Evolutionary conservation across 2,797 vertebrate species (phyloP).

Genomic region (Sebastes matsubarae): DNA sequence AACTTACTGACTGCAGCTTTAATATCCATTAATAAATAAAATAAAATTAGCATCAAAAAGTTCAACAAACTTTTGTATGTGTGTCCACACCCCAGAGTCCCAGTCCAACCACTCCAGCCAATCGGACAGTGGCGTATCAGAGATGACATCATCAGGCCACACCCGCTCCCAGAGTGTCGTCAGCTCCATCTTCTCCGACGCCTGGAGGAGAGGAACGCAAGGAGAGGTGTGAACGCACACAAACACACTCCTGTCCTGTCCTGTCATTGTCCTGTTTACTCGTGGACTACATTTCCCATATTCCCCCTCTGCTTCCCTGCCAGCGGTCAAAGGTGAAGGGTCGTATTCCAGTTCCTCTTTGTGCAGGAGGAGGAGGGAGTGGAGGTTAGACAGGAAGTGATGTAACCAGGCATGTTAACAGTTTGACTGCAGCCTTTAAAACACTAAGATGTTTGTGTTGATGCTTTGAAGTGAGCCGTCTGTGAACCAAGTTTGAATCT

Average conservation of each 20-base stretch:
- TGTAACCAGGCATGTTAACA: conserved; percentile 45
- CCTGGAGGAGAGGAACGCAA: conserved; percentile 97
- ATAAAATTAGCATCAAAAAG: neutral
- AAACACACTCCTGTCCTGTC: neutral
- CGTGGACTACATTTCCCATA: conserved; percentile 47
- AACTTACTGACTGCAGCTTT: no score
- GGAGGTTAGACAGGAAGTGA: conserved; percentile 90
- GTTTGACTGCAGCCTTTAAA: conserved; percentile 44
- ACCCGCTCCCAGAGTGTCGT: conserved; percentile 94
- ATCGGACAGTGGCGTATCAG: conserved; percentile 96
- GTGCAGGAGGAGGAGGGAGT: conserved; percentile 87
- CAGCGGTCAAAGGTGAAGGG: conserved; percentile 89
- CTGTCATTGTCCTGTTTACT: neutral
- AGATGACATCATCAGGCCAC: conserved; percentile 90
- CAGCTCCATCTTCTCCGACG: conserved; percentile 98
- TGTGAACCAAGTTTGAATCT: neutral
- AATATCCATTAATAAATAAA: neutral
- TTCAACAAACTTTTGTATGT: neutral
- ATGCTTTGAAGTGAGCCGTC: neutral
- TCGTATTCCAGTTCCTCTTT: conserved; percentile 85
- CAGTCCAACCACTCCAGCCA: conserved; percentile 98
- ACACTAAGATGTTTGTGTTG: neutral
- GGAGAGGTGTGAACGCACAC: conserved; percentile 80
- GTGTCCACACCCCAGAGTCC: conserved; percentile 71
- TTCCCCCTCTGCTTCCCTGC: conserved; percentile 71